These are phyloP conservation scores for Drosophila mimetica DNA, from an alignment of 2,888 invertebrate genomes.

Conservation along the genomic window DNA sequence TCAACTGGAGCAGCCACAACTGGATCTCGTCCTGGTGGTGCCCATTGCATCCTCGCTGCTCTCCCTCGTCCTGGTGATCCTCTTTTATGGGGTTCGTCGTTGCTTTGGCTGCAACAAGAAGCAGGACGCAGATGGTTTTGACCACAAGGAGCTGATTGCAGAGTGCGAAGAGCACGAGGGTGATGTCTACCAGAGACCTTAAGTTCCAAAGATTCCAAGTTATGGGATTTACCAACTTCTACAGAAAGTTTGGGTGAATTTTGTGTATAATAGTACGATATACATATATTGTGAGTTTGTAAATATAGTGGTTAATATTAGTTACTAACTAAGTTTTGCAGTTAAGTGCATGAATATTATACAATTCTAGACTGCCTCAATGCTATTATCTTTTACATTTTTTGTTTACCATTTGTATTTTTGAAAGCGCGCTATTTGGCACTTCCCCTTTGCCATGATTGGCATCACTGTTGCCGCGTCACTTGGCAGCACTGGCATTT, in stretches of 20 bases:
- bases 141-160: conserved; percentile 51
- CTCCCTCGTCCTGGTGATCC: conserved; percentile 92
- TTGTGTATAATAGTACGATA: too few relatives aligned
- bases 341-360: too few relatives aligned
- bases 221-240: too few relatives aligned
- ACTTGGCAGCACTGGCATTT: conserved; percentile 8
- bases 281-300: too few relatives aligned
- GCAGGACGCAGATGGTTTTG: conserved; percentile 52
- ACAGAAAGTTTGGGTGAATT: too few relatives aligned
- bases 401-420: too few relatives aligned
- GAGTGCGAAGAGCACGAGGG: conserved; percentile 21
- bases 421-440: not conserved
- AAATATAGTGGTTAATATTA: too few relatives aligned
- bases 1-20: conserved; percentile 90
- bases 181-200: conserved; percentile 17
- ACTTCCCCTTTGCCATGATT: not conserved
- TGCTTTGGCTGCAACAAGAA: conserved; percentile 76
- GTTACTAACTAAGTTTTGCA: too few relatives aligned
- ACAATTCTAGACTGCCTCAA: too few relatives aligned
- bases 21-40: conserved; percentile 93
- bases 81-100: conserved; percentile 86
- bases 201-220: not conserved
- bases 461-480: conserved; percentile 1
- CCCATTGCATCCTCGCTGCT: conserved; percentile 94
- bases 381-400: too few relatives aligned